Evolutionary conservation across 2,797 vertebrate species (phyloP).

Genomic region (Atherinosoma microstoma): DNA sequence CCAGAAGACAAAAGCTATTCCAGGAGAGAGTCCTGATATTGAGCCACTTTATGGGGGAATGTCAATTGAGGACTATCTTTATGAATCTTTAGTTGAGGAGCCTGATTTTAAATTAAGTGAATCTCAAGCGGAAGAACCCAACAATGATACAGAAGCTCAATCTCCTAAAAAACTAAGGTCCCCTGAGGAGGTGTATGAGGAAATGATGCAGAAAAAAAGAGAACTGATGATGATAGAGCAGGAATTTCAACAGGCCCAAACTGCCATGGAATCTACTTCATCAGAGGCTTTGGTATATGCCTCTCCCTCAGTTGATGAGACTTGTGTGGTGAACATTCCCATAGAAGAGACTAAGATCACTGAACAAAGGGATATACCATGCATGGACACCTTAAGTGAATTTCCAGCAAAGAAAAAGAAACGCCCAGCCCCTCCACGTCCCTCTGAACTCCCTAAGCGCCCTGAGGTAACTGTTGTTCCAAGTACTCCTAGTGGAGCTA

Average conservation of each 20-base stretch:
- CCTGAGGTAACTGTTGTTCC: conserved; percentile 74
- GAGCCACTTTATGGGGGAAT: conserved; percentile 96
- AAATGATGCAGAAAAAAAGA: conserved; percentile 88
- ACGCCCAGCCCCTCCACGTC: conserved; percentile 85
- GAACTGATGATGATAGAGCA: conserved; percentile 86
- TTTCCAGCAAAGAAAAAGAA: conserved; percentile 87
- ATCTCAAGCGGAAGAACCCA: conserved; percentile 76
- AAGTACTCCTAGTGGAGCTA: conserved; percentile 74
- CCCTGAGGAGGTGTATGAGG: conserved; percentile 90
- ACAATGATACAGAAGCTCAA: conserved; percentile 79
- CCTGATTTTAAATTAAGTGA: conserved; percentile 79
- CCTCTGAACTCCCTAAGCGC: conserved; percentile 80
- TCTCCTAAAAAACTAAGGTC: conserved; percentile 86
- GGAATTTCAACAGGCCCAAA: conserved; percentile 74
- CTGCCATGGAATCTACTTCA: conserved; percentile 78
- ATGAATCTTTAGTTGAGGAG: conserved; percentile 95
- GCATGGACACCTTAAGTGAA: conserved; percentile 85
- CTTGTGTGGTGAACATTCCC: conserved; percentile 90
- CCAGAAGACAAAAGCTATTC: conserved; percentile 88
- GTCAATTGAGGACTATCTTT: conserved; percentile 98
- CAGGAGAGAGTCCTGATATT: conserved; percentile 91
- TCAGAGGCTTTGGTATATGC: conserved; percentile 81
- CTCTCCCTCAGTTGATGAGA: conserved; percentile 82
- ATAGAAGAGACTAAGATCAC: conserved; percentile 78
- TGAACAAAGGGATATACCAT: conserved; percentile 79